phyloP scores from a whole-genome alignment of 2,888 invertebrate species.

The Bruchidius siliquastri region DNA sequence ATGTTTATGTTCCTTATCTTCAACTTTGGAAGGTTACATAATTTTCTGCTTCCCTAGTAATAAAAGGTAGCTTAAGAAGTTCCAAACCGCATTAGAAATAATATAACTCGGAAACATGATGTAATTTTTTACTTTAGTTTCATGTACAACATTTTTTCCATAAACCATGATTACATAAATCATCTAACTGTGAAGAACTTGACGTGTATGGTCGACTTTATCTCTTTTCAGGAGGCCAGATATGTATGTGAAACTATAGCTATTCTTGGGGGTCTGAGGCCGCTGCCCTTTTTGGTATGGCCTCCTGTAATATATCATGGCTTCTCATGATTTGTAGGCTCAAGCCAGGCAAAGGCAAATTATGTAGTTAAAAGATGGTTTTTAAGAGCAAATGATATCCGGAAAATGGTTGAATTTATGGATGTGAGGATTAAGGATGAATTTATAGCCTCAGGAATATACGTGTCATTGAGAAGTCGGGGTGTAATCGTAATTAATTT shows the following conservation, averaged over 20 bases:
- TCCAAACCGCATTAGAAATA: no score
- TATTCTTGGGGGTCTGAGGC: constrained; percentile 37
- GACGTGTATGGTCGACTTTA: constrained; percentile 19
- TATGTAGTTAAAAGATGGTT: not conserved
- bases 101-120: no score
- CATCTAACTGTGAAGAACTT: not conserved
- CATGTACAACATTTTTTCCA: no score
- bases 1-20: no score
- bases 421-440: not conserved
- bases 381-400: not conserved
- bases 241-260: constrained; percentile 39
- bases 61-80: no score
- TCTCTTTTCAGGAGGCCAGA: constrained; percentile 21
- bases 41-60: no score
- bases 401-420: not conserved
- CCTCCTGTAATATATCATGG: constrained; percentile 45
- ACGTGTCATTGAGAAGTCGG: not conserved
- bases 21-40: no score
- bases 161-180: not conserved
- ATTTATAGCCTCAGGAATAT: not conserved
- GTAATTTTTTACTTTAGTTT: no score
- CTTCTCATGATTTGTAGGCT: constrained; percentile 32
- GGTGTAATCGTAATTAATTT: no score
- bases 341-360: constrained; percentile 2
- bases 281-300: constrained; percentile 49